phyloP scores from a whole-genome alignment of 2,113 vertebrate species.

The Syrmaticus mikado region DNA sequence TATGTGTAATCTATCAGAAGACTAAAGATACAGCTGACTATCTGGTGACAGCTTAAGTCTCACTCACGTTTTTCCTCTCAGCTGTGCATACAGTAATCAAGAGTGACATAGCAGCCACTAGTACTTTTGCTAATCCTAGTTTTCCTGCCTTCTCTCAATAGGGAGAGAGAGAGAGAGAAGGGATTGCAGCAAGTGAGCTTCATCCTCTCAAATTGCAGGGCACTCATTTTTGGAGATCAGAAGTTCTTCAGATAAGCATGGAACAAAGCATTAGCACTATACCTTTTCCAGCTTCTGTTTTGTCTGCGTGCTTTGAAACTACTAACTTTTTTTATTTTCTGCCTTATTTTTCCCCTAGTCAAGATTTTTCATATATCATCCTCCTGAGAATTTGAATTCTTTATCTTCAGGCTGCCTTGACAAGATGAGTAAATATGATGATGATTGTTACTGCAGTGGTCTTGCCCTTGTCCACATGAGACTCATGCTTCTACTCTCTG shows the following conservation, averaged over 20 bases:
- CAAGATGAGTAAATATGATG: not conserved
- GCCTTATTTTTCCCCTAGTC: not conserved
- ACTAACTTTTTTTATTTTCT: not conserved
- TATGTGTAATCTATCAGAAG: not conserved
- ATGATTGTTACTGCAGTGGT: not conserved
- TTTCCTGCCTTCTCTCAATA: not conserved
- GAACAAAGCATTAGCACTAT: not conserved
- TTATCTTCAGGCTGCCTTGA: not conserved
- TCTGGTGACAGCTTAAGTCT: not conserved
- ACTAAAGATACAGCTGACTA: not conserved
- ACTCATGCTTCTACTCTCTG: accelerated
- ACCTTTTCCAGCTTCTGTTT: not conserved
- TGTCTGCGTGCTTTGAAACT: not conserved
- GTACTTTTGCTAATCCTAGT: not conserved
- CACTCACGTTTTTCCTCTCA: not conserved
- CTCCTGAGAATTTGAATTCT: not conserved
- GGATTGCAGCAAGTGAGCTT: not conserved
- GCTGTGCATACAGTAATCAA: not conserved
- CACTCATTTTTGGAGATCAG: not conserved
- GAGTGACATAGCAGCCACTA: not conserved
- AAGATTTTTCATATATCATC: not conserved
- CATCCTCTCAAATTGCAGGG: not conserved
- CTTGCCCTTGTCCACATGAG: not conserved
- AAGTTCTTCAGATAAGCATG: not conserved
- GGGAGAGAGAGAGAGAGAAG: not conserved